phyloP scores from a whole-genome alignment of 2,888 invertebrate genomes.

The Drosophila multiciliata region DNA sequence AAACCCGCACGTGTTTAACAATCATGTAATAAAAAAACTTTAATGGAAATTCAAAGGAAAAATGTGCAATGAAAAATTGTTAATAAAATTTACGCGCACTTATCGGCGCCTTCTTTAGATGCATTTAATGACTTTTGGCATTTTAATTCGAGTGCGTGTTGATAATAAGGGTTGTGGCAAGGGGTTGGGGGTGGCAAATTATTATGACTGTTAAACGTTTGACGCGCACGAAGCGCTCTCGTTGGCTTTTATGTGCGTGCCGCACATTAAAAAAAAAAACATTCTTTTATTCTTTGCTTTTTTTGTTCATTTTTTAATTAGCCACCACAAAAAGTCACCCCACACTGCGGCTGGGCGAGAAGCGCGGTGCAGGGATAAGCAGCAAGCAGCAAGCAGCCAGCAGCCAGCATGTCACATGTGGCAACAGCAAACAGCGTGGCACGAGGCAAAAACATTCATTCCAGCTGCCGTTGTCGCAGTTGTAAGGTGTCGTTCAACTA shows the following conservation, averaged over 20 bases:
- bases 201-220: constrained; percentile 72
- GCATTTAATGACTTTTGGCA: constrained; percentile 58
- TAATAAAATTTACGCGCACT: constrained; percentile 40
- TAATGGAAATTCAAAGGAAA: constrained; percentile 57
- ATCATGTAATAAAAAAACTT: constrained; percentile 34
- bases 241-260: constrained; percentile 47
- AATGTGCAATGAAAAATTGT: constrained; percentile 17
- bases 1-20: constrained; percentile 35
- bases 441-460: constrained; percentile 47
- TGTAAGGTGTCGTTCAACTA: constrained; percentile 70
- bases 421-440: constrained; percentile 49
- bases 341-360: constrained; percentile 28
- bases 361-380: neutral
- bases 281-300: constrained; percentile 26
- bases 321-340: constrained; percentile 71
- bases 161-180: constrained; percentile 8
- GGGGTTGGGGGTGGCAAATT: constrained; percentile 22
- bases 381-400: constrained; percentile 51
- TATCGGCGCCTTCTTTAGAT: constrained; percentile 50
- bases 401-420: constrained; percentile 73
- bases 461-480: constrained; percentile 52
- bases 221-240: constrained; percentile 44
- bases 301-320: constrained; percentile 73
- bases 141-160: constrained; percentile 47
- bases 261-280: constrained; percentile 35